phyloP scores from a whole-genome alignment of 2,888 invertebrate species.

The Acleris emargana region DNA sequence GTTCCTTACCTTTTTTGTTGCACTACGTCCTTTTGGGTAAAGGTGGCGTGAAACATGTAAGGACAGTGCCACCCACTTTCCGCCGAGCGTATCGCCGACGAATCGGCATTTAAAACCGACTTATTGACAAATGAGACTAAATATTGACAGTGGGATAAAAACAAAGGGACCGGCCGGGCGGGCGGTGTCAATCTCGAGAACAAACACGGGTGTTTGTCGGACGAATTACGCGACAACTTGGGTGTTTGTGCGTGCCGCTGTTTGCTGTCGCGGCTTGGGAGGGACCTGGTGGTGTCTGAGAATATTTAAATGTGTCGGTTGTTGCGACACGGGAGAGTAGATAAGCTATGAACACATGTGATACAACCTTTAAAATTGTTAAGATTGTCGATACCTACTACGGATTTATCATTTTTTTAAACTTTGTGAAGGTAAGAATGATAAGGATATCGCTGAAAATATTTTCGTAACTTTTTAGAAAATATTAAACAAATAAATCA shows the following conservation, averaged over 20 bases:
- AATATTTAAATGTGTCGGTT: slow-evolving; percentile 14
- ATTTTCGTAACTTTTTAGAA: too few species aligned
- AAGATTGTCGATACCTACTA: too few species aligned
- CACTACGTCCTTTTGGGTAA: slow-evolving; percentile 15
- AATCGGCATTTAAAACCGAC: slow-evolving; percentile 66
- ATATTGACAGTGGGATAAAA: slow-evolving; percentile 78
- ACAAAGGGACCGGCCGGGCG: slow-evolving; percentile 74
- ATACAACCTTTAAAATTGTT: too few species aligned
- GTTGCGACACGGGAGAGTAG: neutral
- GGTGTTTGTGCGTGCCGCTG: slow-evolving; percentile 61
- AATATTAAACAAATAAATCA: too few species aligned
- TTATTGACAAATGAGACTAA: slow-evolving; percentile 77
- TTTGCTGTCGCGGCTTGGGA: slow-evolving; percentile 52
- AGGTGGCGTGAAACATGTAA: neutral
- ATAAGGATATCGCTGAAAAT: too few species aligned
- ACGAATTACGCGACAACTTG: slow-evolving; percentile 80
- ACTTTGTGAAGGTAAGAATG: too few species aligned
- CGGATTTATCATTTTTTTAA: too few species aligned
- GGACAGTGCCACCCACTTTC: slow-evolving; percentile 65
- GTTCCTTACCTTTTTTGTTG: neutral
- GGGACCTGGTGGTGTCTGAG: slow-evolving; percentile 14
- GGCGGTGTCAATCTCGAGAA: slow-evolving; percentile 77
- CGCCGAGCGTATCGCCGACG: slow-evolving; percentile 51
- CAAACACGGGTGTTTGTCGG: slow-evolving; percentile 75
- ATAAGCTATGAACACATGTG: neutral